A percentile compares a stretch with the other conserved stretches of the same genome.
Conservation (phyloP, 2,797 vertebrate species). For the Pseudocheirus occidentalis region DNA sequence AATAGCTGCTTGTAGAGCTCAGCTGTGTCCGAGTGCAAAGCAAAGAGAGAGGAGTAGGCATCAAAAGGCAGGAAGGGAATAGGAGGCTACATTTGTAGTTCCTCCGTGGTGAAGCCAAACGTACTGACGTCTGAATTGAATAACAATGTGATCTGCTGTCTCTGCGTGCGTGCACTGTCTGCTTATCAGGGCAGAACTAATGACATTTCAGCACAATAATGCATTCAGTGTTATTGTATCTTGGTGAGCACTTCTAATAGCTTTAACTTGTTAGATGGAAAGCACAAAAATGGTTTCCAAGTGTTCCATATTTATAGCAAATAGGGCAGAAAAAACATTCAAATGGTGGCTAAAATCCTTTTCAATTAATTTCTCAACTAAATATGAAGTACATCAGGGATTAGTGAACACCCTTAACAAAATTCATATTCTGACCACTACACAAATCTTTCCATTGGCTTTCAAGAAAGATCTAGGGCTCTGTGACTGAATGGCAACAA, state of each 20-base stretch:
- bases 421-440: slow-evolving; percentile 33
- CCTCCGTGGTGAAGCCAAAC: slow-evolving; percentile 38
- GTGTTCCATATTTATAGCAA: slow-evolving; percentile 44
- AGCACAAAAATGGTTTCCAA: slow-evolving; percentile 25
- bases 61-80: slow-evolving; percentile 27
- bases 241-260: slow-evolving; percentile 12
- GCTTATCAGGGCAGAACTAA: slow-evolving; percentile 59
- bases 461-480: slow-evolving; percentile 3
- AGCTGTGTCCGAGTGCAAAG: background rate
- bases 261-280: slow-evolving; percentile 43
- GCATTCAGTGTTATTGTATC: slow-evolving; percentile 2
- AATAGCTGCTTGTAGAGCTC: background rate
- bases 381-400: slow-evolving; percentile 16
- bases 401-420: background rate
- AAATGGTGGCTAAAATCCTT: background rate
- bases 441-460: slow-evolving; percentile 15
- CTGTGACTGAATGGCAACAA: background rate
- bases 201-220: slow-evolving; percentile 56
- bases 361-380: background rate
- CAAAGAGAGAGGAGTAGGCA: background rate
- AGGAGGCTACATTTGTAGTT: slow-evolving; percentile 10
- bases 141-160: slow-evolving; percentile 9
- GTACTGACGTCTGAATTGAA: slow-evolving; percentile 4
- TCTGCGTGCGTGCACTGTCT: slow-evolving; percentile 42
- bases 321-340: slow-evolving; percentile 30